Evolutionary conservation across 1,140 invertebrate genomes (phyloP).

Genomic region (Drosophila azteca): DNA sequence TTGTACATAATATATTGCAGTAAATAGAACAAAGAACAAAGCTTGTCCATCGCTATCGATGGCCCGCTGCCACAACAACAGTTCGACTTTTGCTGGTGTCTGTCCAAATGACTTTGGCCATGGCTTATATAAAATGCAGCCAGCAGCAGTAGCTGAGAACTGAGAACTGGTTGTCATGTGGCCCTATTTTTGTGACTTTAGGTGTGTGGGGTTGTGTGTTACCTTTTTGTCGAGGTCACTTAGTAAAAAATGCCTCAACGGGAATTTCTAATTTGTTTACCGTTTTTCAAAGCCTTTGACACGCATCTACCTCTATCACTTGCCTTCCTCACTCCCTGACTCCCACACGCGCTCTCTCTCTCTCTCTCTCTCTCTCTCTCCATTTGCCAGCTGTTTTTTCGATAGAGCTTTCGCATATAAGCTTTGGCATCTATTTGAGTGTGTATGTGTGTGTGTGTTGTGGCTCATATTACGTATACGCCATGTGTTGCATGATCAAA

Average conservation of each 20-base stretch:
- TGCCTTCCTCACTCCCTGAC: background rate
- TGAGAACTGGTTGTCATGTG: constrained; percentile 35
- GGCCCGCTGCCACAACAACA: constrained; percentile 12
- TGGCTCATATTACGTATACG: constrained; percentile 35
- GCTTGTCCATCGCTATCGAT: constrained; percentile 31
- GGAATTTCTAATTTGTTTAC: constrained; percentile 55
- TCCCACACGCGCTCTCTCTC: too few relatives aligned
- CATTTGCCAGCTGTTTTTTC: constrained; percentile 1
- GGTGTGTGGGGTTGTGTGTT: constrained; percentile 13
- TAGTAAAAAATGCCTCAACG: constrained; percentile 31
- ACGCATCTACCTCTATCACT: constrained; percentile 10
- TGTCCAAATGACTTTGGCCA: constrained; percentile 51
- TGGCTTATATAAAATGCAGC: constrained; percentile 71
- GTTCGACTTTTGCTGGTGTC: constrained; percentile 14
- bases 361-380: background rate
- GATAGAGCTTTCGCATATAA: constrained; percentile 1
- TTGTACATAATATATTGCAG: constrained; percentile 14
- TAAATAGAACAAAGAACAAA: constrained; percentile 14
- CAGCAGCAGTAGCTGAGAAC: background rate
- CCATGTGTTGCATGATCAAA: constrained; percentile 58
- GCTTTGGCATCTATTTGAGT: constrained; percentile 11
- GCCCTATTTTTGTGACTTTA: constrained; percentile 11
- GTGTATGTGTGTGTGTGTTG: background rate
- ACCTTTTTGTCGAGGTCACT: constrained; percentile 42
- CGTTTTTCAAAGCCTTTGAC: constrained; percentile 17